phyloP scores from a whole-genome alignment of 2,113 vertebrate genomes.

The Stigmatopora nigra region DNA sequence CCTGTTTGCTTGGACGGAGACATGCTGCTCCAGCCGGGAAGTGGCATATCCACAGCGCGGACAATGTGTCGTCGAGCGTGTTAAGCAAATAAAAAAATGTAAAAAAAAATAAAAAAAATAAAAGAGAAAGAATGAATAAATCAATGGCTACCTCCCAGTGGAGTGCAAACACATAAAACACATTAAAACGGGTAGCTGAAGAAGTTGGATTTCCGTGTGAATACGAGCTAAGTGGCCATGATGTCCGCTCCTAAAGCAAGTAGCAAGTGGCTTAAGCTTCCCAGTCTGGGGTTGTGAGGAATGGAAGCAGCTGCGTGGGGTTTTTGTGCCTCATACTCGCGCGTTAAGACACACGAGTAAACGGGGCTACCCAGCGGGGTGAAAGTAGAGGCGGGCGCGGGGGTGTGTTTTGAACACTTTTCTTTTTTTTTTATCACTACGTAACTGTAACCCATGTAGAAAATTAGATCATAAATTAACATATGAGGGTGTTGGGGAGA shows the following conservation, averaged over 20 bases:
- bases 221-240: neutral
- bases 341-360: neutral
- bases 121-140: neutral
- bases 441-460: too few species aligned
- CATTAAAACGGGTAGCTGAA: slow-evolving; percentile 24
- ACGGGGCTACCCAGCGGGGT: neutral
- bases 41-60: slow-evolving; percentile 47
- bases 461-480: too few species aligned
- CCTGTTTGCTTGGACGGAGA: slow-evolving; percentile 50
- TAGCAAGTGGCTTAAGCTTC: neutral
- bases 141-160: slow-evolving; percentile 54
- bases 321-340: neutral
- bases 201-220: slow-evolving; percentile 30
- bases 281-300: neutral
- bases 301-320: slow-evolving; percentile 4
- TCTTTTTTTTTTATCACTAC: neutral
- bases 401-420: neutral
- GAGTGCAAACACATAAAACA: slow-evolving; percentile 59
- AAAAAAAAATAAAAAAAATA: neutral
- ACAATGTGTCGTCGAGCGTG: too few species aligned
- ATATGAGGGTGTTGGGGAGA: too few species aligned
- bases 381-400: neutral
- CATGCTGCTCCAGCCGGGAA: slow-evolving; percentile 42
- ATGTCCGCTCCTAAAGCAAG: neutral
- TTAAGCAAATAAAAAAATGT: neutral